Evolutionary conservation across 2,797 vertebrate genomes (phyloP), one percentile per base, ranked within the genome.

Genomic region (Acipenser ruthenus): DNA sequence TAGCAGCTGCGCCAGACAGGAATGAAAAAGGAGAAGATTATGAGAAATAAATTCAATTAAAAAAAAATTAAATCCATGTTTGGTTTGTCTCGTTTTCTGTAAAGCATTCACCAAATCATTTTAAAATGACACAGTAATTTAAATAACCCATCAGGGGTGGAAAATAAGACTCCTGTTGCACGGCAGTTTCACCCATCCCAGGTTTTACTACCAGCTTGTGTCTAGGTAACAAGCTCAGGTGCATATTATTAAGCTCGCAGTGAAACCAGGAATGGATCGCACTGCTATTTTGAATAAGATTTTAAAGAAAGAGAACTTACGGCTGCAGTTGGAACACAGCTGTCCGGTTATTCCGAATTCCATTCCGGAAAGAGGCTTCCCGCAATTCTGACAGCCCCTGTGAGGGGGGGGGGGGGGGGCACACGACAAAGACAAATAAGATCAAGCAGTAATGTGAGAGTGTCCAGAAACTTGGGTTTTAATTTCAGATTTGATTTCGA

Each of bases 301-400:
- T 55, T 9, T 9, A 55, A 9, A 55, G 12, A 3, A 37, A 37
- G 23, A 50, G 23, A 50, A 82, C 87, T 37, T 84, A 90, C 90
- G 77, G 78, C 78, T 86, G 74, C 90, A 91, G 51, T 70, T 68
- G 15, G 83, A 82, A 77, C 90, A 91, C 66, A 71, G 80, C 75
- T 87, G 83, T 61, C 80, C 82, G 50, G 87, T 84, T 68, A 82
- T 86, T 73, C 84, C 83, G 5, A 84, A 84, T 75, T 78, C 81
- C 1, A 82, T 83, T 62, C 82, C 80, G 59, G 73, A 78, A 72
- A 87, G 88, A 8, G 80, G 77, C 70, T 80, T 70, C 1, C 85
- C 81, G 79, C 90, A 91, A 71, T 72, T 83, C 67, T 77, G 56
- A 73, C 90, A 91, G 70, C 80, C 13, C 67, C 90, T 90, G 77